Percentiles rank a stretch among this genome's conserved stretches.
Conservation (phyloP, 2,888 invertebrate species). For the Hyles lineata region DNA sequence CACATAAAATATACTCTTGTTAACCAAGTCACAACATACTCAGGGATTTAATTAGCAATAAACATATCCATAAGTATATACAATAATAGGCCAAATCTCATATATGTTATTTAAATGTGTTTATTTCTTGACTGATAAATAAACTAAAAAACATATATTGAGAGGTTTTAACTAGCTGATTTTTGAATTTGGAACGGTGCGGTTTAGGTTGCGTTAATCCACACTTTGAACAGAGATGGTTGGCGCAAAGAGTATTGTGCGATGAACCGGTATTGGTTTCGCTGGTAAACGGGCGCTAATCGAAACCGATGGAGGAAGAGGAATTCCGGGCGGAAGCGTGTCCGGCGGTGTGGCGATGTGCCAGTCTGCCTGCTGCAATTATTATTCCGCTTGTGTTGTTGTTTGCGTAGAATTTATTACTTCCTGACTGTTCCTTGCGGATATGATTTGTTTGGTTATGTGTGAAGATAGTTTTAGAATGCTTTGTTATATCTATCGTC, state of each 20-base stretch:
- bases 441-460: background rate
- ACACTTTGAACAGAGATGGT: background rate
- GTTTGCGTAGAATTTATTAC: background rate
- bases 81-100: too few relatives aligned
- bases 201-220: background rate
- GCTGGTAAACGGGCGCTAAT: slow-evolving; percentile 17
- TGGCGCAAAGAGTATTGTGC: background rate
- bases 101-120: too few relatives aligned
- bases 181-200: background rate
- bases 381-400: background rate
- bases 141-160: too few relatives aligned
- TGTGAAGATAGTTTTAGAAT: too few relatives aligned
- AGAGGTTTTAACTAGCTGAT: background rate
- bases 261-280: slow-evolving; percentile 7
- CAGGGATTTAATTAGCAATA: too few relatives aligned
- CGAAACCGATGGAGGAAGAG: slow-evolving; percentile 6
- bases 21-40: background rate
- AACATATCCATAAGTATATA: too few relatives aligned
- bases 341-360: slow-evolving; percentile 6
- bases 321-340: slow-evolving; percentile 25
- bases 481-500: too few relatives aligned
- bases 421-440: background rate
- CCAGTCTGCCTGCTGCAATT: background rate
- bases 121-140: too few relatives aligned
- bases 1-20: too few relatives aligned